Evolutionary conservation across 2,888 invertebrate genomes (phyloP).

Genomic region (Pterostichus madidus): DNA sequence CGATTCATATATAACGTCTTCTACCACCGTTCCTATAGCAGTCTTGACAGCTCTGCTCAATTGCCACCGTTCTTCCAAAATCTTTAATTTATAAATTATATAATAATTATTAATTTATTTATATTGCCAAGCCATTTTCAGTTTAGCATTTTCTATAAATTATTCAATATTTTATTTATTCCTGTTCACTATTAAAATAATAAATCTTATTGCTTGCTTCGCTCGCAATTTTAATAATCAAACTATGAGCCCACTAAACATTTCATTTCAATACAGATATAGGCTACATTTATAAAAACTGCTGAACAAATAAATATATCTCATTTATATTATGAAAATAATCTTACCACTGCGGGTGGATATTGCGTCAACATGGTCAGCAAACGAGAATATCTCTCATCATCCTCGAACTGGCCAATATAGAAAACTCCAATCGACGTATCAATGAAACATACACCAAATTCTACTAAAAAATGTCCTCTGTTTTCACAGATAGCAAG

Average conservation of each 20-base stretch:
- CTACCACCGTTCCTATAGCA: constrained; percentile 85
- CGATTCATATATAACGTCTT: constrained; percentile 85
- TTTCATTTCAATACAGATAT: too few species aligned
- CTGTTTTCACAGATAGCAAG: constrained; percentile 91
- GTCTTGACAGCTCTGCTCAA: constrained; percentile 83
- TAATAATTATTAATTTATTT: too few species aligned
- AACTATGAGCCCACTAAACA: too few species aligned
- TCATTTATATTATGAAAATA: too few species aligned
- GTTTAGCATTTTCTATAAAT: too few species aligned
- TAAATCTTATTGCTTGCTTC: too few species aligned
- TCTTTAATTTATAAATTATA: constrained; percentile 77
- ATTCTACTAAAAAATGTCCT: constrained; percentile 77
- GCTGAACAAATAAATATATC: too few species aligned
- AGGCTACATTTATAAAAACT: too few species aligned
- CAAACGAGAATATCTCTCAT: constrained; percentile 92
- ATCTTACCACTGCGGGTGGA: constrained; percentile 81
- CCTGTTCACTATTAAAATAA: too few species aligned
- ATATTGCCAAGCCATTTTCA: too few species aligned
- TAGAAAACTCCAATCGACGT: constrained; percentile 95
- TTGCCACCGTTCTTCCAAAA: constrained; percentile 86
- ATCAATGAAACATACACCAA: constrained; percentile 96
- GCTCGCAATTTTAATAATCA: too few species aligned
- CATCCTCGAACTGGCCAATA: constrained; percentile 95
- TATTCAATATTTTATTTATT: too few species aligned
- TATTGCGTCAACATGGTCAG: constrained; percentile 94